Base-by-base conservation (phyloP, 2,888 invertebrate species). In the Macaria notata region DNA sequence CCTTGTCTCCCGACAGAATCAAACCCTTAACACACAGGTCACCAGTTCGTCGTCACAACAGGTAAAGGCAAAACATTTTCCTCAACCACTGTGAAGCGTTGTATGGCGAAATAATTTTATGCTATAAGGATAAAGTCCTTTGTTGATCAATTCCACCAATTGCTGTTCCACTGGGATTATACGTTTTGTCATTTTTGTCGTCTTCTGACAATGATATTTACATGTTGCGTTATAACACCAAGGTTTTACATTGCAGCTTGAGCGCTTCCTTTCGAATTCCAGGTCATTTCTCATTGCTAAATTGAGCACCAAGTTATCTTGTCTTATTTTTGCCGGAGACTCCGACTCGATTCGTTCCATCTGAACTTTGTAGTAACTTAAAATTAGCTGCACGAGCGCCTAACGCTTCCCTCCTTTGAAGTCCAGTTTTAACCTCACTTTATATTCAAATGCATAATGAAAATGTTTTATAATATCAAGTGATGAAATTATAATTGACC, bases 31-130 rank as follows among this genome's bases (percentile, higher is more conserved):
- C 68, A 86, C 89, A 7, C 93, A 93, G 76, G 93, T 93, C 75
- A 92, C 93, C 64, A 88, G 92, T 68, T 93, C 85, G 54, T 86
- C 91, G 31, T 75, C 88, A 63, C 92, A 93, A 72, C 93, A 93
- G 89, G 93, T 93, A 75, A 72, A 62, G 31, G 46, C 31, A 29
- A 31, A 42, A 19, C 38, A 43, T 41, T 54, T 44, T 50, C 45
- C 38, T 50, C 9, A 7, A 39, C 36, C 6, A 31, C 9, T 36
- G 33, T 7, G 33, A 4, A 7, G 33, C 33, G 4, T 7, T 36
- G 33, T 36, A 36, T 36, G 4, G 7, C 4, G 7, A 6, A 6
- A 36, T 1, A 7, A 36, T 36, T 7, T 36, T 36, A 36, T 36
- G 33, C 33, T 6, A 36, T 36, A 36, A 6, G 33, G 33, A 36